Conservation (phyloP, 2,888 invertebrate genomes). For the Clitarchus hookeri region DNA sequence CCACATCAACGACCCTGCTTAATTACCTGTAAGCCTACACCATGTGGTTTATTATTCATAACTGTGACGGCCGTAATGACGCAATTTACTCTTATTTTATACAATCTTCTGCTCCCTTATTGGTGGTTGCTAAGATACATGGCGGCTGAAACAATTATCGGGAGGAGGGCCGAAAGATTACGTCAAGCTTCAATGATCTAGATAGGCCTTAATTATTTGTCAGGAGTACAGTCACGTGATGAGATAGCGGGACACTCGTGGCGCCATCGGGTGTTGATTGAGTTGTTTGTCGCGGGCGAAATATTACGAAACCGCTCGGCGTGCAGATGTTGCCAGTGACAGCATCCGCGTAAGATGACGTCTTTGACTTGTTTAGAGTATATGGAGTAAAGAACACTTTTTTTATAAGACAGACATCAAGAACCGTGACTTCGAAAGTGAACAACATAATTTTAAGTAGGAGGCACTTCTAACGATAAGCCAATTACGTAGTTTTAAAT, state of each 20-base stretch:
- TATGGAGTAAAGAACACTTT: neutral
- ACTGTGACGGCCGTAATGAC: neutral
- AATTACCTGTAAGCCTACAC: neutral
- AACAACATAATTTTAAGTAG: too few species aligned
- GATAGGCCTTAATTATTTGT: conserved; percentile 25
- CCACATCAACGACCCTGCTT: conserved; percentile 7
- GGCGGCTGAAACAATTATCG: conserved; percentile 25
- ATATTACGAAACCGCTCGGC: neutral
- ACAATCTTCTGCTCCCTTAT: neutral
- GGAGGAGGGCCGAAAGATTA: conserved; percentile 19
- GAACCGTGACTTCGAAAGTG: too few species aligned
- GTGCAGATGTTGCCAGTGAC: neutral
- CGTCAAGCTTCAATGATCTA: conserved; percentile 24
- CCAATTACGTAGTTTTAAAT: too few species aligned
- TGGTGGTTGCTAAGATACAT: neutral
- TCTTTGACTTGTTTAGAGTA: neutral
- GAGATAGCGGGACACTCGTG: neutral
- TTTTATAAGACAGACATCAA: too few species aligned
- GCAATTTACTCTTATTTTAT: neutral
- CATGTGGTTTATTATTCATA: conserved; percentile 1
- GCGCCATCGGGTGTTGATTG: conserved; percentile 9
- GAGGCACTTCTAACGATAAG: too few species aligned
- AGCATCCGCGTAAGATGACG: neutral
- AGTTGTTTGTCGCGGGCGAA: neutral
- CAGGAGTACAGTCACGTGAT: conserved; percentile 1